Conservation (phyloP, 2,113 vertebrate genomes). For the Theristicus caerulescens region DNA sequence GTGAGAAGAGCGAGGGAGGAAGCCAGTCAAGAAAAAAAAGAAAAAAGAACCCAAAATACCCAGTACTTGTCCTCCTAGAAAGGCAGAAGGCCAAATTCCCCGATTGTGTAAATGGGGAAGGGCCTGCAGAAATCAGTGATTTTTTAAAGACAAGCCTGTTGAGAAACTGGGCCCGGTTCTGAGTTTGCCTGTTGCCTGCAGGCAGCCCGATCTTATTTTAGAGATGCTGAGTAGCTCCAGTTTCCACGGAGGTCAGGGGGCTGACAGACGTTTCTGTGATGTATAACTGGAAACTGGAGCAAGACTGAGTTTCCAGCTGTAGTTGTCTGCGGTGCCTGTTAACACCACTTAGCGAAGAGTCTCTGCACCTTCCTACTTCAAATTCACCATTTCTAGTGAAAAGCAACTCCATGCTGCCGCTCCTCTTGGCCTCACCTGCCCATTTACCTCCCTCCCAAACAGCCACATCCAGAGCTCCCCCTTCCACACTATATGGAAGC, state of each 20-base stretch:
- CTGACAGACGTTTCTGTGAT: background rate
- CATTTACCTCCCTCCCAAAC: background rate
- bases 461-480: background rate
- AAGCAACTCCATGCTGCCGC: background rate
- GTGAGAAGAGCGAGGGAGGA: background rate
- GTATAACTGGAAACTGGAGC: background rate
- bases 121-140: background rate
- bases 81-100: background rate
- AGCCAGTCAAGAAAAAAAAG: background rate
- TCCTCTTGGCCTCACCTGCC: background rate
- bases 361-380: background rate
- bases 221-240: background rate
- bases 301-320: background rate
- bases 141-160: background rate
- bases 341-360: background rate
- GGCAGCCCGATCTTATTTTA: background rate
- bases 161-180: background rate
- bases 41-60: background rate
- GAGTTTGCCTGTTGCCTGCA: background rate
- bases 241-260: background rate
- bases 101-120: background rate
- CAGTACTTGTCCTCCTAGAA: background rate
- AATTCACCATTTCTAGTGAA: background rate
- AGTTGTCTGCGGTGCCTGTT: background rate
- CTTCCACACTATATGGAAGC: accelerated